Conservation (phyloP, 2,888 invertebrate species). For the Papilio demoleus region DNA sequence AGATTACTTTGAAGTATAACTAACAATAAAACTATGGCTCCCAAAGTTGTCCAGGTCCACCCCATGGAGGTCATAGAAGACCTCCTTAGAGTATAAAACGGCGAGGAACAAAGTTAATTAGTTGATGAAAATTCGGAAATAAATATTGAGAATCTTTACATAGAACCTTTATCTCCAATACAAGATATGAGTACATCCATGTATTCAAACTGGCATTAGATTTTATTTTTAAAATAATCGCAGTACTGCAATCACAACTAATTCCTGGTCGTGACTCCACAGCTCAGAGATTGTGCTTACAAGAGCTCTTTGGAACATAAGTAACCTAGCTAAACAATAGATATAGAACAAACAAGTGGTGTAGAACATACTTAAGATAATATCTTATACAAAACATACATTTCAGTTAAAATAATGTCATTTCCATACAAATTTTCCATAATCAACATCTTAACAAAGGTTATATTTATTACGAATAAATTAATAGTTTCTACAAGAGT, state of each 20-base stretch:
- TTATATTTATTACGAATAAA: background rate
- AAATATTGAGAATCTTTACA: too few species aligned
- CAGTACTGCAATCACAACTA: background rate
- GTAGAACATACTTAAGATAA: background rate
- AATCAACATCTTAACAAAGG: background rate
- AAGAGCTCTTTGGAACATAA: conserved; percentile 6
- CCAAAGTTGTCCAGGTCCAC: background rate
- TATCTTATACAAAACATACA: background rate
- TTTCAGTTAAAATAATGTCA: background rate
- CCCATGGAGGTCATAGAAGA: too few species aligned
- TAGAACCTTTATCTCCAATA: background rate
- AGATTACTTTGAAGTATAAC: too few species aligned
- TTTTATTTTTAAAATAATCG: background rate
- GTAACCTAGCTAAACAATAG: background rate
- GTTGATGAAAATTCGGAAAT: too few species aligned
- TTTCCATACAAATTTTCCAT: background rate
- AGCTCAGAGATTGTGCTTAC: background rate
- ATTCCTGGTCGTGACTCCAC: conserved; percentile 4
- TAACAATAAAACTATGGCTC: too few species aligned
- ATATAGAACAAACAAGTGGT: background rate
- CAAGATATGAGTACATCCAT: background rate
- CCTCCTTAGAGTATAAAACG: too few species aligned
- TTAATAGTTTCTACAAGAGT: background rate
- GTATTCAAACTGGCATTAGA: background rate
- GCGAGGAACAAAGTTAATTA: too few species aligned